phyloP scores from a whole-genome alignment of 1,140 invertebrate genomes.

The Dendrolimus kikuchii region DNA sequence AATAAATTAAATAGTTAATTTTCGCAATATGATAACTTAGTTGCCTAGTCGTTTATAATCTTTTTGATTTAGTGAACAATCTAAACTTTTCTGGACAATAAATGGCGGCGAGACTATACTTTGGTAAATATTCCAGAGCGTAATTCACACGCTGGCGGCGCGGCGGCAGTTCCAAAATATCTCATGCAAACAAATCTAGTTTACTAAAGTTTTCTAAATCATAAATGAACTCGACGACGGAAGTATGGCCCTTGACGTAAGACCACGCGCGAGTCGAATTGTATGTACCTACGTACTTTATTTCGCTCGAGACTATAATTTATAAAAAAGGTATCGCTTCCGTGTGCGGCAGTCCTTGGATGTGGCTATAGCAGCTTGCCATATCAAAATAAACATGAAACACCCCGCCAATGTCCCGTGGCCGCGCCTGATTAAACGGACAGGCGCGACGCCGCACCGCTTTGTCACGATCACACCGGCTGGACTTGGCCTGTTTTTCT shows the following conservation, averaged over 20 bases:
- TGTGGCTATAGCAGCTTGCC: conserved; percentile 3
- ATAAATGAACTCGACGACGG: conserved; percentile 48
- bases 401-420: conserved; percentile 4
- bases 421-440: not conserved
- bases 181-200: conserved; percentile 30
- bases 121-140: conserved; percentile 29
- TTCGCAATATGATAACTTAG: no score
- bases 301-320: conserved; percentile 23
- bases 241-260: conserved; percentile 45
- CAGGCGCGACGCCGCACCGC: not conserved
- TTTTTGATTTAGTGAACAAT: conserved; percentile 41
- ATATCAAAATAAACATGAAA: conserved; percentile 28
- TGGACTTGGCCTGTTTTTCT: conserved; percentile 5
- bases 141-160: conserved; percentile 38
- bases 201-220: conserved; percentile 49
- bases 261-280: conserved; percentile 20
- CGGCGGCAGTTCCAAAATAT: conserved; percentile 47
- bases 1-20: no score
- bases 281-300: conserved; percentile 18
- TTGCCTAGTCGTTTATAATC: conserved; percentile 12
- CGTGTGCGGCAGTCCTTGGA: conserved; percentile 18
- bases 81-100: conserved; percentile 33
- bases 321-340: conserved; percentile 28
- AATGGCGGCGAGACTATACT: conserved; percentile 39
- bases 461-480: not conserved